phyloP scores from a whole-genome alignment of 2,113 vertebrate genomes.

The Lasiurus cinereus region DNA sequence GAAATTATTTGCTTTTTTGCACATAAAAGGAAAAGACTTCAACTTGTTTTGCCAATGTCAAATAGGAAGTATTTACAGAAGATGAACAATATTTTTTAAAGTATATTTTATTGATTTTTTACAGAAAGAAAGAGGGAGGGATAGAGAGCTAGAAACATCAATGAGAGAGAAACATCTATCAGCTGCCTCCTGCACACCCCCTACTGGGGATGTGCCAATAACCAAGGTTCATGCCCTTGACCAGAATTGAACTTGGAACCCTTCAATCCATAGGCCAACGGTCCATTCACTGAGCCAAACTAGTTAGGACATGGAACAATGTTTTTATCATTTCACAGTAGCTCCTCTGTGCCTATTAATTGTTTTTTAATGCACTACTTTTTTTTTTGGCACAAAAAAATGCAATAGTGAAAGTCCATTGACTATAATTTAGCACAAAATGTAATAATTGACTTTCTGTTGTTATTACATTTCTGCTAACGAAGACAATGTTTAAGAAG shows the following conservation, averaged over 20 bases:
- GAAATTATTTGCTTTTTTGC: background rate
- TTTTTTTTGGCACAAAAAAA: background rate
- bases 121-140: too few species aligned
- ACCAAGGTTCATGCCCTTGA: too few species aligned
- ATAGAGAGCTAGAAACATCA: too few species aligned
- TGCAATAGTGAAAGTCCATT: background rate
- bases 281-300: too few species aligned
- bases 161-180: too few species aligned
- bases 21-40: background rate
- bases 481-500: background rate
- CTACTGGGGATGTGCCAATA: too few species aligned
- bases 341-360: background rate
- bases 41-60: slow-evolving; percentile 33
- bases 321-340: background rate
- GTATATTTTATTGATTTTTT: too few species aligned
- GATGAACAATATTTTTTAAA: background rate
- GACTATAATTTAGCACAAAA: slow-evolving; percentile 9
- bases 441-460: background rate
- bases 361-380: background rate
- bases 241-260: too few species aligned
- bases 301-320: background rate
- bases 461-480: slow-evolving; percentile 7
- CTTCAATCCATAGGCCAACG: too few species aligned
- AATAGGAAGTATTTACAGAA: background rate
- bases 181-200: too few species aligned